Base-by-base conservation (phyloP, 2,113 vertebrate genomes). In the Rhodinocichla rosea region DNA sequence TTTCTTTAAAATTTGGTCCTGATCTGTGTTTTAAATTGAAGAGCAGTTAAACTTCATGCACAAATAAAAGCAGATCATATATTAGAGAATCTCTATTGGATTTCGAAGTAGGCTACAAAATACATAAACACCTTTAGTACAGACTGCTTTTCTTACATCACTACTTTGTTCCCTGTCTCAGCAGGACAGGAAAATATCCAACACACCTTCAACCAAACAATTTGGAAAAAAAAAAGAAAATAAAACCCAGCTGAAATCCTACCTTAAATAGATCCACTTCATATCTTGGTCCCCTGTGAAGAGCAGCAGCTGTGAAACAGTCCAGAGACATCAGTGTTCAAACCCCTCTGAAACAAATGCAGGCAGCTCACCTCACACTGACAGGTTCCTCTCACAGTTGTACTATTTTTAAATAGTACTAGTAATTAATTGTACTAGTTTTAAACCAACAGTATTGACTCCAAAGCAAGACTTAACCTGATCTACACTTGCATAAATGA, bases 261-360 rank as follows among this genome's bases (percentile, higher is more conserved):
- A 95, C 94, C 94, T 95, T 82, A 59, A 86, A 35, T 22, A 95
- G 92, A 87, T 91, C 33, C 75, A 80, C 27, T 85, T 23, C 16
- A 5, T 32, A 37, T 75, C 55, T 68, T 47, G 50, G 75, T 92
- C 57, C 11, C 27, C 65, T 55, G 42, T 70, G 87, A 96, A 63
- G 30, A 85, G 60, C 64, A 88, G 71, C 0, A 0, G 71, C 59
- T 88, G 82, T 70, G 71, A 74, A 85, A 83, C 26, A 80, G 50
- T 91, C 62, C 42, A 62, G 94, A 88, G 44, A 79, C 11, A 60
- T 15, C 45, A 76, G 59, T 0, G 0, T 60, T 93, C 71, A 93
- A 75, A 73, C 5, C 20, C 32, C 33, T 91, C 90, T 80, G 78
- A 85, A 94, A 85, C 45, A 83, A 82, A 87, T 23, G 45, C 42